A percentile compares a stretch with the other conserved stretches of the same genome.
Conservation (phyloP, 2,888 invertebrate species). For the Pristionchus arcanus region DNA sequence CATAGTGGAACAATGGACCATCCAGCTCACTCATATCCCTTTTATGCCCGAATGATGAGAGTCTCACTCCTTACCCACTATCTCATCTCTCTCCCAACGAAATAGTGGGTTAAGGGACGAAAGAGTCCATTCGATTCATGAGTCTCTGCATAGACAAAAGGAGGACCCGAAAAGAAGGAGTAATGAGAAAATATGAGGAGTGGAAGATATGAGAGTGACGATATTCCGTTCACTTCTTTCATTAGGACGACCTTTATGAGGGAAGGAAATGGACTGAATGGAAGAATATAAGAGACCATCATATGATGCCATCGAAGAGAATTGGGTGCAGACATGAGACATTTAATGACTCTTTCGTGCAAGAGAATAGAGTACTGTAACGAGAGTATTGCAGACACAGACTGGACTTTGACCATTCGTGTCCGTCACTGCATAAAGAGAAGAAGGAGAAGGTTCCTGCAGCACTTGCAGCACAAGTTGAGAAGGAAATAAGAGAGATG, state of each 20-base stretch:
- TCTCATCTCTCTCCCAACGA: background rate
- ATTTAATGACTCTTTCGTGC: background rate
- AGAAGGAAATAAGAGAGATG: background rate
- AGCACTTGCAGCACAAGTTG: background rate
- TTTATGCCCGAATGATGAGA: background rate
- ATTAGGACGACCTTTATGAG: background rate
- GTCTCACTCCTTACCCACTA: background rate
- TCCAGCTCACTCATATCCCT: background rate
- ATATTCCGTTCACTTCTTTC: background rate
- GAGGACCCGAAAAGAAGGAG: background rate
- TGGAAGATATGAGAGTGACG: background rate
- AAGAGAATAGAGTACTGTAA: background rate
- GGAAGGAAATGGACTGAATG: background rate
- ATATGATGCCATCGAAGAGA: background rate
- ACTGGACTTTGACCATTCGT: conserved; percentile 42
- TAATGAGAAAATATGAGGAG: conserved; percentile 17
- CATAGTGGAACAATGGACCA: background rate
- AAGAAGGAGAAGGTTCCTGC: background rate
- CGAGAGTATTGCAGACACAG: conserved; percentile 17
- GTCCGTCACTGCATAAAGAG: background rate
- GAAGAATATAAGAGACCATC: background rate
- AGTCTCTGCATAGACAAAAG: conserved; percentile 7
- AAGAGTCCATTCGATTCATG: conserved; percentile 3
- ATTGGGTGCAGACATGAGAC: background rate
- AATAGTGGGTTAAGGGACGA: background rate